A percentile compares a stretch with the other conserved stretches of the same genome.
Conservation (phyloP, 1,140 invertebrate genomes). For the Orius laevigatus region DNA sequence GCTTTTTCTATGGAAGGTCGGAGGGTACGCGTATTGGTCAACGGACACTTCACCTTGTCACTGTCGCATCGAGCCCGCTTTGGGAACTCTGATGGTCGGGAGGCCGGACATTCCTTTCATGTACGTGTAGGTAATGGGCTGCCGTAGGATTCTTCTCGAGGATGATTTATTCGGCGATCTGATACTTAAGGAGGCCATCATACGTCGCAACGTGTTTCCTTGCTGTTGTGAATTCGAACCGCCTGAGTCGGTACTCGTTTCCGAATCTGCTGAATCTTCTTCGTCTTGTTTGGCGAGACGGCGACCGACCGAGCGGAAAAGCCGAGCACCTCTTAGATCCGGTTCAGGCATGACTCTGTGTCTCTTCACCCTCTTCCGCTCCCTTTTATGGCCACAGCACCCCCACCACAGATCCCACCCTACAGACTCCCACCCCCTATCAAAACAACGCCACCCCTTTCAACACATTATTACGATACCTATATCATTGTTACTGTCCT, state of each 20-base stretch:
- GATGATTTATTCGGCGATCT: conserved; percentile 7
- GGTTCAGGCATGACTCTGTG: neutral
- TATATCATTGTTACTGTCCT: too few relatives aligned
- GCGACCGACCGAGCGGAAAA: conserved; percentile 17
- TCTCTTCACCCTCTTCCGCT: too few relatives aligned
- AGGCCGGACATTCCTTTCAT: conserved; percentile 58
- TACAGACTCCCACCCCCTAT: too few relatives aligned
- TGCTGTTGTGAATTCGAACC: neutral
- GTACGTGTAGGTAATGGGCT: conserved; percentile 60
- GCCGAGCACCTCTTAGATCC: conserved; percentile 15
- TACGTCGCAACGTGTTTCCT: conserved; percentile 8
- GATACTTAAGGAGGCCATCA: conserved; percentile 14
- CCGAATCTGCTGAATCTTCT: conserved; percentile 17
- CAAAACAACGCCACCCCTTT: too few relatives aligned
- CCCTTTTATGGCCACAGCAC: too few relatives aligned
- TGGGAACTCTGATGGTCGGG: conserved; percentile 57
- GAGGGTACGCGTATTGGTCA: too few relatives aligned
- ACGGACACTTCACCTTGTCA: conserved; percentile 5
- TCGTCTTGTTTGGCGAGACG: conserved; percentile 13
- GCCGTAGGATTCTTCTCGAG: conserved; percentile 44
- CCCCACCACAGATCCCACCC: too few relatives aligned
- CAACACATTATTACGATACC: too few relatives aligned
- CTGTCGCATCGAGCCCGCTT: conserved; percentile 26
- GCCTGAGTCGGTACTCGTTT: conserved; percentile 8
- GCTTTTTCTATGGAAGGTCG: too few relatives aligned